Evolutionary conservation across 2,797 vertebrate species (phyloP), one percentile per base, ranked within the genome.

Genomic region (Trachurus trachurus): DNA sequence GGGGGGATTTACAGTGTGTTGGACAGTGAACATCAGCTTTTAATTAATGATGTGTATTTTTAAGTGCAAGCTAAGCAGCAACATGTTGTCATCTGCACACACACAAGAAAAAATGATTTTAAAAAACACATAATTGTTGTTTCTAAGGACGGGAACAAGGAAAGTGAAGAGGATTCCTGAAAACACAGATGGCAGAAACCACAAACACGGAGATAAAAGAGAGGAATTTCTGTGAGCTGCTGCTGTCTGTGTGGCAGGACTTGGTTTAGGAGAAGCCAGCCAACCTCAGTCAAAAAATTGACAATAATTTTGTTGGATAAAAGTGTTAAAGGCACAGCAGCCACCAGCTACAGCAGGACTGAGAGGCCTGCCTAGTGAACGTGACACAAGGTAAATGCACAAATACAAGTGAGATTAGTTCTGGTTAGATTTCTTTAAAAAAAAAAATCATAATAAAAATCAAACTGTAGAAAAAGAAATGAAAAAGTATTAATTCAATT

Each of bases 41-140:
- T 86, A 85, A 90, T 90, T 87, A 90, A 81, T 85, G 81, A 76
- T 81, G 74, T 81, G 79, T 90, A 64, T 87, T 90, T 90, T 82
- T 73, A 86, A 87, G 82, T 78, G 76, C 78, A 86, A 82, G 82
- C 71, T 60, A 82, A 86, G 83, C 77, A 81, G 85, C 78, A 85
- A 86, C 80, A 86, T 89, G 84, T 90, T 87, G 80, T 89, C 82
- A 79, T 87, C 78, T 31, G 65, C 40, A 31, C 54, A 74, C 29
- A 66, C 34, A 37, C 34, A 37, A 37, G 34, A 37, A 53, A 71
- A 88, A 90, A 85, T 49, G 58, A 82, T 92, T 93, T 87, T 26
- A 85, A 84, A 84, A 89, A 86, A 84, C 76, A 82, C 66, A 84
- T 52, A 86, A 88, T 80, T 81, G 85, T 87, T 88, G 59, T 89